Conservation (phyloP, 2,888 invertebrate species). For the Nomada hirtipes region DNA sequence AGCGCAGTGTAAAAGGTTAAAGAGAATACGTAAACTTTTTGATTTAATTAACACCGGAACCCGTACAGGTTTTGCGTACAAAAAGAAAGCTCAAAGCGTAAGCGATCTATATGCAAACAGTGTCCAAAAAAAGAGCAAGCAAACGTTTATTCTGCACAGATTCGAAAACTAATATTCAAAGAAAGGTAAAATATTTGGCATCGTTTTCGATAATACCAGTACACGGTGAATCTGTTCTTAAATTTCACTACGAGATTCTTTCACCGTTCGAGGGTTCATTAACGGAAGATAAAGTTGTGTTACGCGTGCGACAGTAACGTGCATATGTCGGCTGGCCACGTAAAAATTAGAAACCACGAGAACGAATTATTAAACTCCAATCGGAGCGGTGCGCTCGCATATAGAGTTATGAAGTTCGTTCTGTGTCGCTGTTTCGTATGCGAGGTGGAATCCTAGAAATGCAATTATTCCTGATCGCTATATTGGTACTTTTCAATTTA, state of each 20-base stretch:
- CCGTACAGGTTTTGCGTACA: too few relatives aligned
- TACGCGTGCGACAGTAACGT: background rate
- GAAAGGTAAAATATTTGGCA: too few relatives aligned
- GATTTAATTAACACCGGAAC: too few relatives aligned
- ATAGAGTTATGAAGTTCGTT: conserved; percentile 53
- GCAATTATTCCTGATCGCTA: conserved; percentile 61
- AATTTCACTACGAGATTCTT: conserved; percentile 31
- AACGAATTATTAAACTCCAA: conserved; percentile 44
- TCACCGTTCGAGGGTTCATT: conserved; percentile 29
- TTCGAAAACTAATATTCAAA: too few relatives aligned
- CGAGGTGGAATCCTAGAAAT: conserved; percentile 66
- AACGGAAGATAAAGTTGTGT: conserved; percentile 25
- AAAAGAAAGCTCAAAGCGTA: too few relatives aligned
- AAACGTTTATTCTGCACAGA: too few relatives aligned
- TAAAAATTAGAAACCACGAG: conserved; percentile 25
- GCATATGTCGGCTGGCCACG: background rate
- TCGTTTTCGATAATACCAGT: too few relatives aligned
- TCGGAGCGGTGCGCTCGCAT: conserved; percentile 26
- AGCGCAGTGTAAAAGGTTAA: too few relatives aligned
- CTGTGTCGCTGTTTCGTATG: conserved; percentile 31
- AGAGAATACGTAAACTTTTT: too few relatives aligned
- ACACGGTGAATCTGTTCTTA: background rate
- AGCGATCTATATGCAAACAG: too few relatives aligned
- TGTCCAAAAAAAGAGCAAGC: too few relatives aligned
- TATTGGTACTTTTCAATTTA: conserved; percentile 40